Percentiles rank a stretch among this genome's conserved stretches.
phyloP scores from a whole-genome alignment of 2,888 invertebrate genomes.

The Torymus tubicola region DNA sequence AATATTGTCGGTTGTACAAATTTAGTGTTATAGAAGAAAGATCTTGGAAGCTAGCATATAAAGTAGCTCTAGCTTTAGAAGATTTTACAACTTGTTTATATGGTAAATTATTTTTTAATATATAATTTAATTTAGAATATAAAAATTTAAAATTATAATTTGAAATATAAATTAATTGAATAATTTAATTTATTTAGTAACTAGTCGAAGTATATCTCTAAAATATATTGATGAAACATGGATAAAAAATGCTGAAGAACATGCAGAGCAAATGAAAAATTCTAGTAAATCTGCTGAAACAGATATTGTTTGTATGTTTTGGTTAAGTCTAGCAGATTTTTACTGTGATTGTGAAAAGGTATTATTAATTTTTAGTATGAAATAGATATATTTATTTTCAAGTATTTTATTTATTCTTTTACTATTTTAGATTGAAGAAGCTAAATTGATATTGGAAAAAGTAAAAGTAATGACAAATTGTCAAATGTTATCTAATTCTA shows the following conservation, averaged over 20 bases:
- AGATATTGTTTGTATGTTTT: slow-evolving; percentile 65
- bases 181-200: slow-evolving; percentile 60
- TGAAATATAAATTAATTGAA: slow-evolving; percentile 15
- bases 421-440: slow-evolving; percentile 62
- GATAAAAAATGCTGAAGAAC: slow-evolving; percentile 64
- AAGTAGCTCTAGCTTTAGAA: slow-evolving; percentile 64
- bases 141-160: slow-evolving; percentile 4
- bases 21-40: slow-evolving; percentile 67
- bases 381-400: slow-evolving; percentile 1
- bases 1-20: slow-evolving; percentile 69
- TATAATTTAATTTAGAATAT: slow-evolving; percentile 14
- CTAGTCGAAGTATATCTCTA: slow-evolving; percentile 67
- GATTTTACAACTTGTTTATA: slow-evolving; percentile 65
- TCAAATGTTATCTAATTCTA: slow-evolving; percentile 59
- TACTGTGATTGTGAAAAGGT: slow-evolving; percentile 69
- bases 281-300: slow-evolving; percentile 58
- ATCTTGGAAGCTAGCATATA: slow-evolving; percentile 68
- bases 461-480: slow-evolving; percentile 58
- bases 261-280: slow-evolving; percentile 56
- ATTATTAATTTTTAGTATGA: slow-evolving; percentile 11
- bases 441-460: slow-evolving; percentile 63
- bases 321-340: slow-evolving; percentile 69
- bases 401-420: slow-evolving; percentile 9
- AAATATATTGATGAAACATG: slow-evolving; percentile 65
- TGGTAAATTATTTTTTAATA: slow-evolving; percentile 59